A percentile compares a stretch with the other conserved stretches of the same genome.
phyloP scores from a whole-genome alignment of 1,140 invertebrate genomes.

The Trissolcus basalis region DNA sequence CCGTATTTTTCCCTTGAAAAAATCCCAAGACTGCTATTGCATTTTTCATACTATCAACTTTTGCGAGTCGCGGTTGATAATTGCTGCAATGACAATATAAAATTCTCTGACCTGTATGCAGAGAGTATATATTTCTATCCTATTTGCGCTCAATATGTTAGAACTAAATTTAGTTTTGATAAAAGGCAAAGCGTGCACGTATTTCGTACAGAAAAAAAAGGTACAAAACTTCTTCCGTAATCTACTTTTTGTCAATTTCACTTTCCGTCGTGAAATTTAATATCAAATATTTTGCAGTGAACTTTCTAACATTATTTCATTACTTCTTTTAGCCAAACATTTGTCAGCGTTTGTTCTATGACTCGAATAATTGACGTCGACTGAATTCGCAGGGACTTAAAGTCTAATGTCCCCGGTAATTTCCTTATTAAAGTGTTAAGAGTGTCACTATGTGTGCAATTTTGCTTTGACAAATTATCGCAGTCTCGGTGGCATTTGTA shows the following conservation, averaged over 20 bases:
- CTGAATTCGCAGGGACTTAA: too few species aligned
- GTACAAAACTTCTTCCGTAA: slow-evolving; percentile 28
- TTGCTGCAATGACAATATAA: too few species aligned
- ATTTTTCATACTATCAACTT: too few species aligned
- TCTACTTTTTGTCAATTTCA: slow-evolving; percentile 33
- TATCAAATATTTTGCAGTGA: slow-evolving; percentile 27
- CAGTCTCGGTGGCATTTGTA: slow-evolving; percentile 26
- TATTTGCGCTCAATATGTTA: too few species aligned
- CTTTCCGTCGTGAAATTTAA: slow-evolving; percentile 28
- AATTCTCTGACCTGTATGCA: too few species aligned
- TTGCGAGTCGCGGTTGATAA: too few species aligned
- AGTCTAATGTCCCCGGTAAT: too few species aligned
- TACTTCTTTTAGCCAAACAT: slow-evolving; percentile 1
- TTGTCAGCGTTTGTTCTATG: slow-evolving; percentile 2
- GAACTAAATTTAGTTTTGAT: slow-evolving; percentile 25
- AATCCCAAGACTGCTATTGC: too few species aligned
- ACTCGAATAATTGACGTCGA: slow-evolving; percentile 15
- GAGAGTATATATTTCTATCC: too few species aligned
- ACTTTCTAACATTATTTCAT: slow-evolving; percentile 5
- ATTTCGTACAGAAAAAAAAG: slow-evolving; percentile 16
- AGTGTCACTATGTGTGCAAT: neutral
- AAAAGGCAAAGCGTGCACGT: slow-evolving; percentile 19
- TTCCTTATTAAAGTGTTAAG: too few species aligned
- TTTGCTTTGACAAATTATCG: slow-evolving; percentile 44
- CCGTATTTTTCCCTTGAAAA: too few species aligned